A percentile compares a stretch with the other conserved stretches of the same genome.
phyloP scores from a whole-genome alignment of 2,888 invertebrate genomes.

The Acanthoscelides obtectus region DNA sequence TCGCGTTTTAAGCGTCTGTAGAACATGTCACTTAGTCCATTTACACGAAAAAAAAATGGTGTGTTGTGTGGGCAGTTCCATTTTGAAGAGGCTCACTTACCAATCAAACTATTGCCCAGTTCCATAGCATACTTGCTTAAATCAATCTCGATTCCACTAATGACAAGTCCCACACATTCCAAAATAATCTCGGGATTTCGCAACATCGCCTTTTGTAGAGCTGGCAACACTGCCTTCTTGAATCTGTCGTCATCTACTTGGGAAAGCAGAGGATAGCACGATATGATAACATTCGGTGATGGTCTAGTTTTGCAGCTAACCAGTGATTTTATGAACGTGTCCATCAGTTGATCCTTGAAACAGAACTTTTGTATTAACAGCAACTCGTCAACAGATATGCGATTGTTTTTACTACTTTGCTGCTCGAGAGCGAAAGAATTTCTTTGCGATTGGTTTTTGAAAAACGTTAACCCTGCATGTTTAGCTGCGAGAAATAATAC shows the following conservation, averaged over 20 bases:
- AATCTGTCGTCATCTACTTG: conserved; percentile 64
- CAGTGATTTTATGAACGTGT: conserved; percentile 70
- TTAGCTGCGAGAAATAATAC: too few relatives aligned
- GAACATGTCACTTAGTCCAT: too few relatives aligned
- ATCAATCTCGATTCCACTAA: conserved; percentile 66
- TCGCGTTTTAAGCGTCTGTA: too few relatives aligned
- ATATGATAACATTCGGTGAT: conserved; percentile 61
- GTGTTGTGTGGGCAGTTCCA: too few relatives aligned
- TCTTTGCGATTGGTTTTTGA: too few relatives aligned
- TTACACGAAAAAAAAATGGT: too few relatives aligned
- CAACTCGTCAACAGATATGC: too few relatives aligned
- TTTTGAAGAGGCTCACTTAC: conserved; percentile 43
- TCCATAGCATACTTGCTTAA: conserved; percentile 73
- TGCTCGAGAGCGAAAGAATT: too few relatives aligned
- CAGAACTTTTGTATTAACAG: too few relatives aligned
- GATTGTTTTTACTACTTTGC: too few relatives aligned
- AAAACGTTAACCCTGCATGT: too few relatives aligned
- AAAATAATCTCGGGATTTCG: conserved; percentile 90
- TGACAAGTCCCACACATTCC: conserved; percentile 71
- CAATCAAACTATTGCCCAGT: conserved; percentile 76
- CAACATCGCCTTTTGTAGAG: conserved; percentile 85
- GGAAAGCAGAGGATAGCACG: conserved; percentile 62
- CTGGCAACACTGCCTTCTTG: conserved; percentile 69
- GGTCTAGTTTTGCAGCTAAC: conserved; percentile 75
- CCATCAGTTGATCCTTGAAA: conserved; percentile 59